These are phyloP conservation scores for Craseonycteris thonglongyai DNA, from an alignment of 2,113 vertebrate species.

Conservation along the genomic window DNA sequence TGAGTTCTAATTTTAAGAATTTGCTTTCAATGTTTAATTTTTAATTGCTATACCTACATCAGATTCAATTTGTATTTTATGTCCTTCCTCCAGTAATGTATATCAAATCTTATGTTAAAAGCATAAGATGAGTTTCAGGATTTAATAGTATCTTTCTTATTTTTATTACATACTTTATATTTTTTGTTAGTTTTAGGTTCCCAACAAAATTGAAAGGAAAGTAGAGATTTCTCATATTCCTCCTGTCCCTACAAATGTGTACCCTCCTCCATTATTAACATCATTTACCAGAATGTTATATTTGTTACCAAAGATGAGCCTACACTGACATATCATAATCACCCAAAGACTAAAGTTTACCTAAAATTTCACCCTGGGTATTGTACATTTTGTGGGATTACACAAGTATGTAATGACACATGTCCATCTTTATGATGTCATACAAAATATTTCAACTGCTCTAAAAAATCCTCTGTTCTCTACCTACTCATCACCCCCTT, in stretches of 20 bases:
- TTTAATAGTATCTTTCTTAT: constrained; percentile 77
- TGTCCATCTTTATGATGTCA: too few relatives aligned
- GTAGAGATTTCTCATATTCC: too few relatives aligned
- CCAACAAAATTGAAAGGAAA: too few relatives aligned
- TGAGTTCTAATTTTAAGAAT: constrained; percentile 70
- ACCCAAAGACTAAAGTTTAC: neutral
- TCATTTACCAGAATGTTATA: too few relatives aligned
- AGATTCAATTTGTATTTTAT: constrained; percentile 72
- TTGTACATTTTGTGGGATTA: neutral
- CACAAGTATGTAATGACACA: neutral
- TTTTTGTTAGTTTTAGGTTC: neutral
- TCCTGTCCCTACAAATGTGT: too few relatives aligned
- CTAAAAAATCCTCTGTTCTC: neutral
- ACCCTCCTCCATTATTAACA: too few relatives aligned
- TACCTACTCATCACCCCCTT: too few relatives aligned
- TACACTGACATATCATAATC: too few relatives aligned
- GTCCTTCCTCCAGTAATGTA: constrained; percentile 69
- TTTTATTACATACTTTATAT: constrained; percentile 52
- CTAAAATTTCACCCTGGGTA: neutral
- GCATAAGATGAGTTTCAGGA: constrained; percentile 76
- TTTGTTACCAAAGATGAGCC: too few relatives aligned
- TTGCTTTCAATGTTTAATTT: constrained; percentile 74
- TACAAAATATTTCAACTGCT: neutral
- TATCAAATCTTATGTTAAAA: constrained; percentile 74
- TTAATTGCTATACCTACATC: constrained; percentile 73